Evolutionary conservation across 2,888 invertebrate species (phyloP), one percentile per base, ranked within the genome.

Genomic region (Choristoneura rosaceana): DNA sequence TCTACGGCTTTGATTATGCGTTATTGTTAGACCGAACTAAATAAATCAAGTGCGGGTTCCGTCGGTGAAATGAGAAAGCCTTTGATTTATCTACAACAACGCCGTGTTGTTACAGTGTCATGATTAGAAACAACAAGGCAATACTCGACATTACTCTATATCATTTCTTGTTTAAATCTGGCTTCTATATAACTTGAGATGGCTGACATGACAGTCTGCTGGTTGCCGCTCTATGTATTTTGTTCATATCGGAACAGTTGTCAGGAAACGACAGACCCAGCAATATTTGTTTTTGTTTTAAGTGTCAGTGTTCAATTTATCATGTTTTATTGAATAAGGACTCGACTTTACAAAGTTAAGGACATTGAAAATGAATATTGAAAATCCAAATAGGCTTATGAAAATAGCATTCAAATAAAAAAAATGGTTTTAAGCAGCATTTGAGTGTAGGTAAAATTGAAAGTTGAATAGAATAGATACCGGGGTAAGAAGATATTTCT

Each of bases 1-100:
- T 17, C 15, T 38, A 38, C 38, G 14, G 15, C 33, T 17, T 41
- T 41, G 52, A 66, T 66, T 55, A 66, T 64, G 64, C 63, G 25
- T 14, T 41, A 66, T 66, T 66, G 65, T 66, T 38, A 41, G 4
- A 64, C 8, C 9, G 61, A 41, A 41, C 55, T 55, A 66, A 38
- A 66, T 66, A 55, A 25, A 66, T 55, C 65, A 38, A 17, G 25
- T 10, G 41, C 65, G n/a, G 15, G 65, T 66, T 34, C 17, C 38
- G 41, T 41, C 41, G 65, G 25, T 55, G 65, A 55, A 66, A 34
- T 41, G 41, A 38, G 65, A 55, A 66, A 66, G 65, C 65, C 34
- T 25, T 17, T 55, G 65, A 66, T 66, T 66, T 66, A 66, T 66
- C 34, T 41, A 8, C 7, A 41, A 66, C 65, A 41, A 34, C 25